A percentile compares a stretch with the other conserved stretches of the same genome.
phyloP scores from a whole-genome alignment of 2,113 vertebrate species.

The Taurulus bubalis region DNA sequence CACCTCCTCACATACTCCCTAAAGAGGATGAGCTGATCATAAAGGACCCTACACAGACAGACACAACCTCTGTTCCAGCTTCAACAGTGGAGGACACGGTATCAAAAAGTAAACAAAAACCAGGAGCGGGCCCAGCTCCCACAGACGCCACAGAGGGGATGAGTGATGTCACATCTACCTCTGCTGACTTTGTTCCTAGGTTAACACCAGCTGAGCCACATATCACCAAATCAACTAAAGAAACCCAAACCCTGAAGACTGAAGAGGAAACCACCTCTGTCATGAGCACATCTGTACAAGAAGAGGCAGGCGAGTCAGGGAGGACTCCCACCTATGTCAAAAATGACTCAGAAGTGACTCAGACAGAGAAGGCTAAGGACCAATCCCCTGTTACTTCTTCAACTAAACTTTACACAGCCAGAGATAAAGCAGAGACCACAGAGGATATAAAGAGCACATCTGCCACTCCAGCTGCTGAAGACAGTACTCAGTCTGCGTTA shows the following conservation, averaged over 20 bases:
- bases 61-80: constrained; percentile 24
- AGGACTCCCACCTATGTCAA: constrained; percentile 40
- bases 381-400: constrained; percentile 32
- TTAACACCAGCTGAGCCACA: constrained; percentile 34
- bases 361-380: constrained; percentile 33
- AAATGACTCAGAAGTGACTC: constrained; percentile 62
- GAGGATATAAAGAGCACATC: constrained; percentile 49
- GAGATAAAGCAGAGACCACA: constrained; percentile 38
- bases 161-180: constrained; percentile 40
- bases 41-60: constrained; percentile 36
- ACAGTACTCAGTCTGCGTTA: constrained; percentile 36
- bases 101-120: constrained; percentile 35
- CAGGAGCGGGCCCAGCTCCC: constrained; percentile 1
- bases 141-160: constrained; percentile 11
- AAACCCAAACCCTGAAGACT: constrained; percentile 39
- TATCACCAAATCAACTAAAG: constrained; percentile 36
- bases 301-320: constrained; percentile 30
- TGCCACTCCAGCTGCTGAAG: constrained; percentile 48
- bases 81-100: constrained; percentile 20
- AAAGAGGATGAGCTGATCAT: constrained; percentile 48
- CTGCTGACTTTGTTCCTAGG: constrained; percentile 44
- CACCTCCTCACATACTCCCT: constrained; percentile 6
- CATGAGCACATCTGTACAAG: constrained; percentile 47
- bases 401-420: constrained; percentile 37
- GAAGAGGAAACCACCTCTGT: constrained; percentile 35